Evolutionary conservation across 1,140 invertebrate genomes (phyloP).

Genomic region (Pogonomyrmex barbatus): DNA sequence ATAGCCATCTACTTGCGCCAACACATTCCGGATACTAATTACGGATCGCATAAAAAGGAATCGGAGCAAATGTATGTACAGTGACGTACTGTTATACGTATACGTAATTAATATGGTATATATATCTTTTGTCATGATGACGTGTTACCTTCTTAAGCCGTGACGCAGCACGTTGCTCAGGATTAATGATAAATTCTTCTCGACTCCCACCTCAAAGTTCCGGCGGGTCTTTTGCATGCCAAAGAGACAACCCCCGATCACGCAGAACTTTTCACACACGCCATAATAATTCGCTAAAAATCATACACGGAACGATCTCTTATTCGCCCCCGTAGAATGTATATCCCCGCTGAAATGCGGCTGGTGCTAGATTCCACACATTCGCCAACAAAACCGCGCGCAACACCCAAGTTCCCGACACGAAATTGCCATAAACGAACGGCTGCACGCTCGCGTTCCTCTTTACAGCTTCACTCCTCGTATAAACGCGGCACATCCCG

Average conservation of each 20-base stretch:
- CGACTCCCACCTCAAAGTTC: constrained; percentile 35
- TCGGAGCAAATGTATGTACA: background rate
- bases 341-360: constrained; percentile 6
- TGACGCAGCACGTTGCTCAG: constrained; percentile 45
- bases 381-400: background rate
- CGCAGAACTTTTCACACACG: constrained; percentile 32
- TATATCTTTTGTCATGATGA: constrained; percentile 33
- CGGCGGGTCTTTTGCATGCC: constrained; percentile 51
- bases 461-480: constrained; percentile 27
- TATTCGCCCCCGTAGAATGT: background rate
- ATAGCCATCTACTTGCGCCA: background rate
- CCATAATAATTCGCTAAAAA: constrained; percentile 20
- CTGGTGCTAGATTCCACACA: background rate
- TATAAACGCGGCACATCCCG: constrained; percentile 23
- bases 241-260: constrained; percentile 48
- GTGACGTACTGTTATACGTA: constrained; percentile 7
- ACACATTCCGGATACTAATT: background rate
- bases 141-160: constrained; percentile 47
- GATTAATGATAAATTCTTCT: constrained; percentile 54
- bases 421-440: constrained; percentile 43
- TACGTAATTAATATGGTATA: constrained; percentile 14
- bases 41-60: background rate
- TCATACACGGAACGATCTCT: background rate
- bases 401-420: background rate
- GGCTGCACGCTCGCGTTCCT: constrained; percentile 6